A percentile compares a stretch with the other conserved stretches of the same genome.
Evolutionary conservation across 1,140 invertebrate genomes (phyloP).

Genomic region (Grapholita molesta): DNA sequence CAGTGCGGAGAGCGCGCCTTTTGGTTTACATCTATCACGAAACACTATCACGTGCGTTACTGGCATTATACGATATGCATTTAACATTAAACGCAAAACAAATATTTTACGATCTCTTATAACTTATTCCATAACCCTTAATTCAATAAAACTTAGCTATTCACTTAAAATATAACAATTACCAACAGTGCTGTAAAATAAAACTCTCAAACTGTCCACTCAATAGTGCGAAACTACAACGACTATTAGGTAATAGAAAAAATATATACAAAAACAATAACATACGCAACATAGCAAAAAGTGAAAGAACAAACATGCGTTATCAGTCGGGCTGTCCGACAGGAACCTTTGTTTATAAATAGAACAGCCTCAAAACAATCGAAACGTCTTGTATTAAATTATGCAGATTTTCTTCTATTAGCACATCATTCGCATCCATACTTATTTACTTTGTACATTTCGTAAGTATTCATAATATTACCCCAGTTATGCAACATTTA

Average conservation of each 20-base stretch:
- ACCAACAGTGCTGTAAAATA: constrained; percentile 62
- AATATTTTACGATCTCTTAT: constrained; percentile 45
- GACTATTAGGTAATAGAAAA: constrained; percentile 27
- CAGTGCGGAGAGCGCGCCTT: constrained; percentile 31
- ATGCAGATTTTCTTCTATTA: neutral
- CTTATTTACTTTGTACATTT: constrained; percentile 38
- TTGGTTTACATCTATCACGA: constrained; percentile 60
- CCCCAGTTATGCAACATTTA: constrained; percentile 18
- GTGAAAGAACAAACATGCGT: neutral
- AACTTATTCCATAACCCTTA: constrained; percentile 67
- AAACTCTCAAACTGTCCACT: constrained; percentile 62
- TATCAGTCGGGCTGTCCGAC: neutral
- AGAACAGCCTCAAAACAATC: constrained; percentile 16
- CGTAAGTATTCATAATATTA: constrained; percentile 25
- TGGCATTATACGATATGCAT: constrained; percentile 69
- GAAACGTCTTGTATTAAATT: constrained; percentile 1
- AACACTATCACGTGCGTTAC: constrained; percentile 72
- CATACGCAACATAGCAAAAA: neutral
- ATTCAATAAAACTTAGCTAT: constrained; percentile 47
- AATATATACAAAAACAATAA: constrained; percentile 42
- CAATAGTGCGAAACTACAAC: constrained; percentile 52
- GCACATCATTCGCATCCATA: neutral
- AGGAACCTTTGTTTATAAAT: constrained; percentile 1
- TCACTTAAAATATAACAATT: constrained; percentile 52
- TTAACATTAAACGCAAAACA: constrained; percentile 56